These are phyloP conservation scores for Danaus melanippus DNA, from an alignment of 1,140 invertebrate genomes.

Conservation along the genomic window DNA sequence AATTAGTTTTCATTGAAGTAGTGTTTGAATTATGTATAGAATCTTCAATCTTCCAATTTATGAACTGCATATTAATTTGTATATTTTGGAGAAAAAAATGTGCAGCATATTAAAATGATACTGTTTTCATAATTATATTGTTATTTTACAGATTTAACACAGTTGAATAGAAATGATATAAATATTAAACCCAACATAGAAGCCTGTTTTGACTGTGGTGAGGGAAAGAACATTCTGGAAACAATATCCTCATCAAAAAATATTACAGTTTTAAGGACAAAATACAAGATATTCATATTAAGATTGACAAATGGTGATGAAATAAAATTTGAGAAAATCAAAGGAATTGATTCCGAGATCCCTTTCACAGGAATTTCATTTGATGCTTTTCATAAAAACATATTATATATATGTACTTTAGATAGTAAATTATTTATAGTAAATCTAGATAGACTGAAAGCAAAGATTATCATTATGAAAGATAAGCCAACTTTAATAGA, in stretches of 20 bases:
- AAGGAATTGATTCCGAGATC: constrained; percentile 39
- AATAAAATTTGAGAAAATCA: constrained; percentile 37
- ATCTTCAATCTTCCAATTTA: no score
- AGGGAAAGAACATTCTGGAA: constrained; percentile 44
- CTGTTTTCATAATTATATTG: not conserved
- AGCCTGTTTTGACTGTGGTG: constrained; percentile 38
- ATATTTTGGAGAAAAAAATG: no score
- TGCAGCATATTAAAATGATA: no score
- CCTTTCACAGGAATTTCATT: constrained; percentile 54
- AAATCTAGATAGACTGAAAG: constrained; percentile 49
- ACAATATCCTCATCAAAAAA: constrained; percentile 40
- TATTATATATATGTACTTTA: constrained; percentile 48
- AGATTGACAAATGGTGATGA: constrained; percentile 31
- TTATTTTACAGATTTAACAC: constrained; percentile 42
- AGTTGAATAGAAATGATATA: constrained; percentile 33
- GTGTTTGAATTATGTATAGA: no score
- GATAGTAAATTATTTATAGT: constrained; percentile 46
- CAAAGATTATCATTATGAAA: constrained; percentile 40
- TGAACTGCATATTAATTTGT: no score
- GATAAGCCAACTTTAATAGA: constrained; percentile 27
- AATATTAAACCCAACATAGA: constrained; percentile 22
- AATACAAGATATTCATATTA: constrained; percentile 45
- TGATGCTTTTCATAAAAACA: constrained; percentile 53
- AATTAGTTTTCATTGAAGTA: not conserved
- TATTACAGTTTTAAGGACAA: constrained; percentile 44